Evolutionary conservation across 2,113 vertebrate species (phyloP), one percentile per base, ranked within the genome.

Genomic region (Dasyprocta punctata): DNA sequence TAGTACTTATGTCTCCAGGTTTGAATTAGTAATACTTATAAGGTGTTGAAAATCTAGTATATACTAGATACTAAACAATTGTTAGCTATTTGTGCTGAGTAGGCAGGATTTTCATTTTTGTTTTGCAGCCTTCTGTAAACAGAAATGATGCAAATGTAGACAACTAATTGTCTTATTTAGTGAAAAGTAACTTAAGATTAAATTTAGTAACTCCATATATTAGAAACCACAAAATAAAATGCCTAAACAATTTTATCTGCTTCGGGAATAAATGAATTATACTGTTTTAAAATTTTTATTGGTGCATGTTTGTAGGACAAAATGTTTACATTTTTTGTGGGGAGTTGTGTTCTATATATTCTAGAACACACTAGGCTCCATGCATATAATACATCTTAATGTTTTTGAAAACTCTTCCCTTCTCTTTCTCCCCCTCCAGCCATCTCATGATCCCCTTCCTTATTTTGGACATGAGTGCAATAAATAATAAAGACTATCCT

Each of bases 51-150:
- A 44, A 28, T n/a, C 92, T 67, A 63, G 12, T 44, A 90, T 56
- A 83, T 0, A 87, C 67, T 49, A 96, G 30, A 28, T 80, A 75
- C 56, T 95, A 20, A 60, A 7, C 58, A 83, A 92, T n/a, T 90
- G 36, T 78, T 75, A 90, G 73, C 81, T 92, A 77, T 77, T 38
- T 60, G 56, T 54, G 19, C 93, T 54, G 52, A 13, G 24, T 80
- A 67, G 56, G 14, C 13, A 97, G 77, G 24, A 88, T 75, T 96
- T 97, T 24, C 41, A 49, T 28, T 80, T 93, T 92, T 92, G 86
- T 49, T 13, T 96, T 85, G 82, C 19, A 88, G 44, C 65, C 19
- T 88, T 95, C 41, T 91, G 17, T 75, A 88, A 86, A 94, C 41
- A 92, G 36, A 83, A 92, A 83, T 83, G 33, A 80, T 69, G 47